phyloP scores from a whole-genome alignment of 2,888 invertebrate genomes.

The Cataglyphis livida region DNA sequence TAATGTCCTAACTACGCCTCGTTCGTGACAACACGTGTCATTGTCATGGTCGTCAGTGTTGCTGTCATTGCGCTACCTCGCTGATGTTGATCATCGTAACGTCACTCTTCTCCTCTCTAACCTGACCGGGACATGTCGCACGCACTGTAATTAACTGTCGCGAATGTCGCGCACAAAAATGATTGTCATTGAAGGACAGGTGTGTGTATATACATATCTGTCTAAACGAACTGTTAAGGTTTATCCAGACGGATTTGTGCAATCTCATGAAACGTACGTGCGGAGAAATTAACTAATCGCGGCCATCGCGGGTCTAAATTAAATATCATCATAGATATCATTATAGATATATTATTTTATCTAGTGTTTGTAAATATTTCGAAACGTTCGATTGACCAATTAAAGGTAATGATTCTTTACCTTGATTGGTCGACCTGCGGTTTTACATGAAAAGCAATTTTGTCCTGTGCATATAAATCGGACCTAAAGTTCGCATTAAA shows the following conservation, averaged over 20 bases:
- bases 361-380: not conserved
- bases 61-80: not conserved
- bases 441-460: not conserved
- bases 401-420: not conserved
- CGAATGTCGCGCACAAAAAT: slow-evolving; percentile 78
- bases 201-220: not conserved
- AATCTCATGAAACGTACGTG: not conserved
- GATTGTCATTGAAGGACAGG: slow-evolving; percentile 79
- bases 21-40: slow-evolving; percentile 37
- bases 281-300: not conserved
- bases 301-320: not conserved
- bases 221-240: slow-evolving; percentile 4
- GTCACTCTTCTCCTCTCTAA: slow-evolving; percentile 67
- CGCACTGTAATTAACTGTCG: slow-evolving; percentile 49
- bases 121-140: slow-evolving; percentile 70
- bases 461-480: too few species aligned
- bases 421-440: not conserved
- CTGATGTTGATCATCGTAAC: slow-evolving; percentile 13
- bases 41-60: slow-evolving; percentile 17
- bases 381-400: not conserved
- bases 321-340: not conserved
- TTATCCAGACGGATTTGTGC: not conserved
- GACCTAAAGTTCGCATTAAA: too few species aligned
- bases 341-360: not conserved
- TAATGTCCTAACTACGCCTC: slow-evolving; percentile 52